These are phyloP conservation scores for Maconellicoccus hirsutus DNA, from an alignment of 1,140 invertebrate genomes.

Conservation along the genomic window DNA sequence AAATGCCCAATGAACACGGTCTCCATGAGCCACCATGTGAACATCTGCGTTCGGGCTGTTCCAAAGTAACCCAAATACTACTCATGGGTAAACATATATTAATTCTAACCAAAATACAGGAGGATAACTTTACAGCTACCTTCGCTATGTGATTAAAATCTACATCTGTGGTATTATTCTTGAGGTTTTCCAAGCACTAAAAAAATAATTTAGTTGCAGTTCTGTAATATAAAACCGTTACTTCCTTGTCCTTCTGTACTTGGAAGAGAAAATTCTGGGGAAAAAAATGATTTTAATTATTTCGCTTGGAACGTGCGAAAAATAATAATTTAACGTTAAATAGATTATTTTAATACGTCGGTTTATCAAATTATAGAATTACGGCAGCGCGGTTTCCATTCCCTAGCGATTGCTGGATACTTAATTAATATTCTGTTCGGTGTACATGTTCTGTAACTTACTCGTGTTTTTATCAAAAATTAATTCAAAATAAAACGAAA, in stretches of 20 bases:
- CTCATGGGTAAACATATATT: no score
- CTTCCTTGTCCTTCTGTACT: neutral
- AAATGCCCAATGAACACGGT: no score
- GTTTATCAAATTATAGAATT: constrained; percentile 1
- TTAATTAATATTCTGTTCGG: neutral
- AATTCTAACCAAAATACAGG: no score
- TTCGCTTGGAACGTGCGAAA: neutral
- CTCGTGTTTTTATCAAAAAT: neutral
- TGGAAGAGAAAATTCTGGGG: neutral
- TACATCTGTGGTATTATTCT: no score
- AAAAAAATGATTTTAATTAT: neutral
- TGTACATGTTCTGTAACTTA: neutral
- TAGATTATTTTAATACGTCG: neutral
- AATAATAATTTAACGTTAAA: neutral
- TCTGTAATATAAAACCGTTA: neutral
- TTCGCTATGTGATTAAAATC: no score
- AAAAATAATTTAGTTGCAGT: neutral
- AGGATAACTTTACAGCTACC: no score
- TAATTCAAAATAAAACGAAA: neutral
- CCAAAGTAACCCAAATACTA: no score
- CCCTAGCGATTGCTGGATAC: neutral
- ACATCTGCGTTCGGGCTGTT: no score
- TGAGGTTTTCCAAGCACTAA: no score
- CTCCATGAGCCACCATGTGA: no score
- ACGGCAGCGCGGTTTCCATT: neutral